phyloP scores from a whole-genome alignment of 2,113 vertebrate species.

The Rhodinocichla rosea region DNA sequence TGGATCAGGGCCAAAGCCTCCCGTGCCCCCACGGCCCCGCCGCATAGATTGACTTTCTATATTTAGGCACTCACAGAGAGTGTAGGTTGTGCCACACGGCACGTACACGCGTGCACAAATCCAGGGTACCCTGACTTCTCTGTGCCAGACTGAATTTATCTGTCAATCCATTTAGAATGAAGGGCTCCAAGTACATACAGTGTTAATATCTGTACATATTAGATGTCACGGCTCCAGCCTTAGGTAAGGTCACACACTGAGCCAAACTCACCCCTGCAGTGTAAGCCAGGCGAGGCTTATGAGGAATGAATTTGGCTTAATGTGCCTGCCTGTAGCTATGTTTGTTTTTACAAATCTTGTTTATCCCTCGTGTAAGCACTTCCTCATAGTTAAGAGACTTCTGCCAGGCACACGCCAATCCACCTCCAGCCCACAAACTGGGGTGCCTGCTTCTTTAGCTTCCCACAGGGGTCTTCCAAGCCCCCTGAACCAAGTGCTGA shows the following conservation, averaged over 20 bases:
- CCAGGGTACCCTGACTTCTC: background rate
- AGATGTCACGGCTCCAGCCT: background rate
- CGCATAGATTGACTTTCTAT: slow-evolving; percentile 38
- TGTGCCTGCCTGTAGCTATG: background rate
- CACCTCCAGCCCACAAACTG: background rate
- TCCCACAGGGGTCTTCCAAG: background rate
- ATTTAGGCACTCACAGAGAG: background rate
- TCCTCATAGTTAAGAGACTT: background rate
- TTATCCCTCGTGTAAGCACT: background rate
- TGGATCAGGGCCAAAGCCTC: slow-evolving; percentile 61
- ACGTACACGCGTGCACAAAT: background rate
- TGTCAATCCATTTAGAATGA: background rate
- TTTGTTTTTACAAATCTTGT: slow-evolving; percentile 45
- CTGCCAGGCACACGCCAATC: background rate
- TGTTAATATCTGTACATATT: slow-evolving; percentile 10
- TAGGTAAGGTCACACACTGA: slow-evolving; percentile 17
- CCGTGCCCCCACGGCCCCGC: background rate
- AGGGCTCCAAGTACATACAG: background rate
- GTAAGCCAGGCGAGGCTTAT: background rate
- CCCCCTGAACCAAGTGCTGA: background rate
- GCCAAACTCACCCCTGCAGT: slow-evolving; percentile 1
- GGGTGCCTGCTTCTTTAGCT: background rate
- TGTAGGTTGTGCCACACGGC: background rate
- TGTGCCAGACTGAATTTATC: background rate
- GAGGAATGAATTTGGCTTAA: background rate